phyloP scores from a whole-genome alignment of 2,888 invertebrate species.

The Tenthredo notha region DNA sequence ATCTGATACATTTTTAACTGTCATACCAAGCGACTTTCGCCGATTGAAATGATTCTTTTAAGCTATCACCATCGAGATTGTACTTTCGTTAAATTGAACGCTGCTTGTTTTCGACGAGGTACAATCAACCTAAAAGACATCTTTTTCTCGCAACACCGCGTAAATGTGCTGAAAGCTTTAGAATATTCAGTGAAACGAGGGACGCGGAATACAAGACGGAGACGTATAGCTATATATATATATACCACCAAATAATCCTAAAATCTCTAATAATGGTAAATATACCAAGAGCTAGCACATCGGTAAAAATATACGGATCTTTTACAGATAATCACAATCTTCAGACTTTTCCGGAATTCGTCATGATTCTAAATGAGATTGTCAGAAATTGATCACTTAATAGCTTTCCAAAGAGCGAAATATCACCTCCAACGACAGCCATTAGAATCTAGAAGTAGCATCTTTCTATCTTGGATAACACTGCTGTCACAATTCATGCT shows the following conservation, averaged over 20 bases:
- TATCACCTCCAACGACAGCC: neutral
- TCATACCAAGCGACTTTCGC: neutral
- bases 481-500: neutral
- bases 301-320: neutral
- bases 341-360: neutral
- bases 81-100: constrained; percentile 40
- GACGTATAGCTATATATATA: neutral
- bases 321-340: constrained; percentile 12
- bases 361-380: neutral
- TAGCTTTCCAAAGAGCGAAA: neutral
- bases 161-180: constrained; percentile 42
- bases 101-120: constrained; percentile 14
- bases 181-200: constrained; percentile 43
- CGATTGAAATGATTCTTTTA: constrained; percentile 26
- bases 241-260: neutral
- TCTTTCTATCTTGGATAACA: neutral
- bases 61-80: constrained; percentile 4
- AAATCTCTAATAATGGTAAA: constrained; percentile 20
- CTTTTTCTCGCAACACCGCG: constrained; percentile 2
- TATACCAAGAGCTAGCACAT: neutral
- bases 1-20: neutral
- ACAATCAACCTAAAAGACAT: constrained; percentile 42
- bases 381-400: neutral
- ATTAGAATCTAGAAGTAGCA: neutral
- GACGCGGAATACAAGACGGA: neutral